phyloP scores from a whole-genome alignment of 2,797 vertebrate species.

The Tachyglossus aculeatus region DNA sequence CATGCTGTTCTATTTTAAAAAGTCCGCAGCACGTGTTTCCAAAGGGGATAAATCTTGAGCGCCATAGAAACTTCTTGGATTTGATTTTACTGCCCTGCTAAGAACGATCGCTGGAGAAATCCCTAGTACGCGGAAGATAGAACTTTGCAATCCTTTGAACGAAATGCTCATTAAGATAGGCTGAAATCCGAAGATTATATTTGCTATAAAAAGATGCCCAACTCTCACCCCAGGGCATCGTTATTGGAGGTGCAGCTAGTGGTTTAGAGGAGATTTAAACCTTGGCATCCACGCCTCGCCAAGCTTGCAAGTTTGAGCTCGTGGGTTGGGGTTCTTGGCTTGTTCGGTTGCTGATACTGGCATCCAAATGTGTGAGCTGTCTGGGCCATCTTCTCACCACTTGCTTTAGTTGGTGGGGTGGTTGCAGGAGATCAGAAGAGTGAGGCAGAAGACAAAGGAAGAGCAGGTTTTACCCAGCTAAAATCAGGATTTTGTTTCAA shows the following conservation, averaged over 20 bases:
- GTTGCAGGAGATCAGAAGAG: background rate
- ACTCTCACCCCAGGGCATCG: constrained; percentile 35
- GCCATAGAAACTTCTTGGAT: constrained; percentile 15
- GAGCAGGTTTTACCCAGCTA: background rate
- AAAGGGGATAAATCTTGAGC: constrained; percentile 18
- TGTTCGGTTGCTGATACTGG: background rate
- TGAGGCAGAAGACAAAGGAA: background rate
- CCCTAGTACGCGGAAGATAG: background rate
- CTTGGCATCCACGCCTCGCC: constrained; percentile 34
- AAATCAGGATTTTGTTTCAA: background rate
- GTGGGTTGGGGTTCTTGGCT: constrained; percentile 43
- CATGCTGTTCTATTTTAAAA: constrained; percentile 21
- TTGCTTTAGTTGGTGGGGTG: background rate
- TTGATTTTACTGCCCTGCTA: background rate
- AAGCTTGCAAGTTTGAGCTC: constrained; percentile 39
- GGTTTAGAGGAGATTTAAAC: constrained; percentile 51
- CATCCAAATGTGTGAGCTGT: constrained; percentile 11
- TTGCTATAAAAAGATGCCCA: constrained; percentile 52
- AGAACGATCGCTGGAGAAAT: constrained; percentile 19
- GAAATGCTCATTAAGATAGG: constrained; percentile 35
- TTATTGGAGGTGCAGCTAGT: constrained; percentile 48
- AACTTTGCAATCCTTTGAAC: constrained; percentile 40
- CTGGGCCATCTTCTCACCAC: background rate
- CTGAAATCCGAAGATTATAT: constrained; percentile 43
- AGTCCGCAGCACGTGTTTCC: constrained; percentile 38